Base-by-base conservation (phyloP, 2,797 vertebrate species). In the Distichodus sexfasciatus region DNA sequence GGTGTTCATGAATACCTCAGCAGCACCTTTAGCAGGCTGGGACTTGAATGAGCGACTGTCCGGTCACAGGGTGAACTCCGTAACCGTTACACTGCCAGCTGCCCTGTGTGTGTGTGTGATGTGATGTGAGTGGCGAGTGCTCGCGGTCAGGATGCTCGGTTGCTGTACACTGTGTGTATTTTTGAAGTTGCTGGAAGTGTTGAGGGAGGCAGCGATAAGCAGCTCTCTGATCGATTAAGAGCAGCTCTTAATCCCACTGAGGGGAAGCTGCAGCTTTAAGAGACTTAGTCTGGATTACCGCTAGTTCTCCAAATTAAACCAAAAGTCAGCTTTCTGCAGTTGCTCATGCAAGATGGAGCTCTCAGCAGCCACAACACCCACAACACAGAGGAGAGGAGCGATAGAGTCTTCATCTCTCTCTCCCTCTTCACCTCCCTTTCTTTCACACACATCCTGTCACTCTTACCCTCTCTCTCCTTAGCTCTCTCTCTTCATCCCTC, bases 221-320 rank as follows among this genome's bases (percentile, higher is more conserved):
- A 85, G 83, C 83, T 85, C 85, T 90, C n/a, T 87, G 90, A 90
- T 88, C 89, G 86, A 91, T 92, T 87, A 90, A 89, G 90, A 90
- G 86, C 84, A 83, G 82, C 78, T 81, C 86, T 86, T 91, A 92
- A 91, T 91, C 90, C 87, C 75, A 73, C 84, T 69, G 85, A 41
- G 47, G 76, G 84, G 81, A 76, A 71, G 67, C 83, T 85, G 87
- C 88, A 89, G 85, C 83, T 89, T 89, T 89, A 86, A 85, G 76
- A 82, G 90, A 90, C 72, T 91, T 90, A 88, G 84, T 87, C 86
- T 87, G 91, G 90, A 91, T 92, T 92, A 91, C 81, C 85, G 83
- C 88, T 90, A 89, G 91, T 89, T 87, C 83, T 90, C 86, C 82
- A 92, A 92, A 92, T 92, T 92, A 91, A 92, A 91, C 88, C 86